Percentiles rank a stretch among this genome's conserved stretches.
phyloP scores from a whole-genome alignment of 2,113 vertebrate species.

The Danio rerio region DNA sequence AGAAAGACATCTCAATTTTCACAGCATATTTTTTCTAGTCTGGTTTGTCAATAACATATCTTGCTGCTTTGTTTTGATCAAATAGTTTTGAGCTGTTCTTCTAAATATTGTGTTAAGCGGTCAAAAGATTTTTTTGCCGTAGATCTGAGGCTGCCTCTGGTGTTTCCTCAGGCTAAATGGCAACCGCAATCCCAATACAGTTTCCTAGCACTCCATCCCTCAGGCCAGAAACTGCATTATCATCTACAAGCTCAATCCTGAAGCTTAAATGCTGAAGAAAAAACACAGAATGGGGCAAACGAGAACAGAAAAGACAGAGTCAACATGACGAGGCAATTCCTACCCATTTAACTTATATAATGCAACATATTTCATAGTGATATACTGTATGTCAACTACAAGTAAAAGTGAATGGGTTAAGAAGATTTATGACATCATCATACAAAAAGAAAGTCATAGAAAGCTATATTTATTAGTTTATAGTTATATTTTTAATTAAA shows the following conservation, averaged over 20 bases:
- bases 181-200: background rate
- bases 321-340: background rate
- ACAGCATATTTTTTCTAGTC: background rate
- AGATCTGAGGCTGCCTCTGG: constrained; percentile 26
- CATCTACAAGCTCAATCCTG: background rate
- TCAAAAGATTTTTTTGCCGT: constrained; percentile 1
- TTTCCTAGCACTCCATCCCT: background rate
- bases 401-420: background rate
- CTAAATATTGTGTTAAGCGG: constrained; percentile 21
- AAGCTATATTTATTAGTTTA: background rate
- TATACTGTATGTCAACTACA: background rate
- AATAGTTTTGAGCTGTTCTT: background rate
- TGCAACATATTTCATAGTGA: background rate
- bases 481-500: background rate
- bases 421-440: background rate
- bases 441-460: background rate
- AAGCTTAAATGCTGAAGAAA: background rate
- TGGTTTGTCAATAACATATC: background rate
- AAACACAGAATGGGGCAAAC: constrained; percentile 11
- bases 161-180: constrained; percentile 15
- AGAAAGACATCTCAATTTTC: no score
- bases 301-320: background rate
- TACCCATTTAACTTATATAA: background rate
- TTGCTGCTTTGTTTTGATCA: background rate
- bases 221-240: constrained; percentile 31